Conservation (phyloP, 2,888 invertebrate species). For the Drosophila infuscata region DNA sequence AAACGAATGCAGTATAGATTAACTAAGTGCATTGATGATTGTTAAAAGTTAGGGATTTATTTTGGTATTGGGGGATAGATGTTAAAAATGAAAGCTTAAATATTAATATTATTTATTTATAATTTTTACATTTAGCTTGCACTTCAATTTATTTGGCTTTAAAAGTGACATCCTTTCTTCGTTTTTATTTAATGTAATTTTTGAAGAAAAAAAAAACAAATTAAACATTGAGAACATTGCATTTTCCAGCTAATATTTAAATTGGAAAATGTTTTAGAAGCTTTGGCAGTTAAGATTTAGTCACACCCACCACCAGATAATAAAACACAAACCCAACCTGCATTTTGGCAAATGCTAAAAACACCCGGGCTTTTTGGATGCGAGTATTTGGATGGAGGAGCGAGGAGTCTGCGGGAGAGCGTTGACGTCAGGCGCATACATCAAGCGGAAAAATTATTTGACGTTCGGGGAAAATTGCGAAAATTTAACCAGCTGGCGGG, state of each 20-base stretch:
- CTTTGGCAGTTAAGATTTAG: slow-evolving; percentile 16
- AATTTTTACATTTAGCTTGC: not conserved
- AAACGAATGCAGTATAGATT: not conserved
- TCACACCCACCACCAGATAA: not conserved
- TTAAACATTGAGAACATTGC: not conserved
- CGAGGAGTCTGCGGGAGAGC: slow-evolving; percentile 5
- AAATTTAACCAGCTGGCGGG: slow-evolving; percentile 51
- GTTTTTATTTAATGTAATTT: not conserved
- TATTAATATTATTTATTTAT: not conserved
- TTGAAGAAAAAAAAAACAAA: not conserved
- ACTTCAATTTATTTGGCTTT: not conserved
- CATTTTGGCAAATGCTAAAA: slow-evolving; percentile 11
- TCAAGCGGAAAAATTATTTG: slow-evolving; percentile 69
- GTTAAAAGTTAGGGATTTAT: not conserved
- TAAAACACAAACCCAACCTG: not conserved
- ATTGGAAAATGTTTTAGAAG: slow-evolving; percentile 23
- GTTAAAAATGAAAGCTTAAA: not conserved
- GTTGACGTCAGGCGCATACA: slow-evolving; percentile 47
- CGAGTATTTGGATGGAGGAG: slow-evolving; percentile 26
- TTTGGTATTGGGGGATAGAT: not conserved
- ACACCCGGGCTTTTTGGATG: not conserved
- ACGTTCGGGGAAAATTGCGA: slow-evolving; percentile 60
- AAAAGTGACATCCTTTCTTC: not conserved
- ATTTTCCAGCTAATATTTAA: slow-evolving; percentile 27
- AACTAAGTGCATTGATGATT: not conserved